Evolutionary conservation across 2,113 vertebrate genomes (phyloP), one percentile per base, ranked within the genome.

Genomic region (Hypocryptadius cinnamomeus): DNA sequence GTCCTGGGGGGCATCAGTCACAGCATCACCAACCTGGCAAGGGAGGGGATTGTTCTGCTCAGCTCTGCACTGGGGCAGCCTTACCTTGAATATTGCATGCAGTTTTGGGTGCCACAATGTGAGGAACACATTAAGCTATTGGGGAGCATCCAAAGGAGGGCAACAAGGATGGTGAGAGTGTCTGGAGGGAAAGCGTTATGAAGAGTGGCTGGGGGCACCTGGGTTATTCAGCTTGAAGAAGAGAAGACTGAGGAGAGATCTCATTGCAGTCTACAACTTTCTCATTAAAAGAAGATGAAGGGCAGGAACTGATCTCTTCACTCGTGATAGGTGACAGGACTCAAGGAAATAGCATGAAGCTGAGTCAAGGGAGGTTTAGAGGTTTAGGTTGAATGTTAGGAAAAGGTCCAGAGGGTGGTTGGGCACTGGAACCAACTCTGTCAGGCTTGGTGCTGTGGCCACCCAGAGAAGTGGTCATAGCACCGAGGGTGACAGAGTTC

Each of bases 11-110:
- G 7, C 37, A 66, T 80, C 23, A 24, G 51, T 8, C 27, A 33
- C 27, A 80, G 37, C 44, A 57, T 50, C 0, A 0, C 22, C 65
- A 73, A 12, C 22, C 0, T 0, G 42, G 37, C 5, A 48, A 50
- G 57, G 24, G 40, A 63, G 16, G 35, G 14, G 35, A 63, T 42
- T 64, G 42, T 65, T 35, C 31, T 0, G 2, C 27, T 64, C 14
- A 72, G 31, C 22, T 73, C 60, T 65, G 31, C 2, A 0, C 35
- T 50, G 50, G 22, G 11, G 17, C 1, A 0, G 22, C 27, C 50
- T 72, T 27, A 44, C 15, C 27, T 50, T 28, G 15, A 44, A 5
- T n/a, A 3, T 2, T 45, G 15, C 4, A 6, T 3, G 10, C 39
- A 44, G 51, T 59, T 59, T 73, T 17, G 39, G 27, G 13, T 9